Evolutionary conservation across 2,888 invertebrate species (phyloP).

Genomic region (Drosophila meridiana): DNA sequence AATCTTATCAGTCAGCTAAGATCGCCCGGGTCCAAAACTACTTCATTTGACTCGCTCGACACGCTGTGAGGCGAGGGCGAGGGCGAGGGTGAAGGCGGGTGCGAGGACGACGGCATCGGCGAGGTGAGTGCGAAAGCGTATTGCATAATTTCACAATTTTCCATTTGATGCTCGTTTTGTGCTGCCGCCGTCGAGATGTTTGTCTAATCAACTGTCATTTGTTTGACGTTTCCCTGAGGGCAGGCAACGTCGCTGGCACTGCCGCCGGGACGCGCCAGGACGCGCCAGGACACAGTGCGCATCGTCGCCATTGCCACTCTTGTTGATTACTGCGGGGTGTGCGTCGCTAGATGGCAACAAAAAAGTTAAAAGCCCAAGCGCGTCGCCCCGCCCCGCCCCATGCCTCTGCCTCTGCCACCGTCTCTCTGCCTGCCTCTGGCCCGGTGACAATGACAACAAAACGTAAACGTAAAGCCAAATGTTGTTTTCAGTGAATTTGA

Average conservation of each 20-base stretch:
- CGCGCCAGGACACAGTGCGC: constrained; percentile 66
- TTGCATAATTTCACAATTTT: constrained; percentile 85
- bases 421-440: constrained; percentile 11
- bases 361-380: constrained; percentile 75
- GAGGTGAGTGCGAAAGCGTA: constrained; percentile 68
- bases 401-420: neutral
- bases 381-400: constrained; percentile 8
- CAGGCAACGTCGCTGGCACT: constrained; percentile 57
- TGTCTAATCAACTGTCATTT: constrained; percentile 85
- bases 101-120: neutral
- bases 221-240: constrained; percentile 84
- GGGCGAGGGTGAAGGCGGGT: neutral
- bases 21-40: constrained; percentile 76
- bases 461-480: constrained; percentile 79
- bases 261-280: constrained; percentile 46
- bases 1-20: constrained; percentile 73
- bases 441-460: constrained; percentile 76
- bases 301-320: constrained; percentile 74
- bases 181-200: constrained; percentile 81
- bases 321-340: constrained; percentile 73
- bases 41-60: constrained; percentile 67
- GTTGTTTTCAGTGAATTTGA: constrained; percentile 84
- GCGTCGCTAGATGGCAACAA: constrained; percentile 50
- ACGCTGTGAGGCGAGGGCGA: neutral
- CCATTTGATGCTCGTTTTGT: constrained; percentile 83